Evolutionary conservation across 1,140 invertebrate genomes (phyloP).

Genomic region (Drosophila pandora): DNA sequence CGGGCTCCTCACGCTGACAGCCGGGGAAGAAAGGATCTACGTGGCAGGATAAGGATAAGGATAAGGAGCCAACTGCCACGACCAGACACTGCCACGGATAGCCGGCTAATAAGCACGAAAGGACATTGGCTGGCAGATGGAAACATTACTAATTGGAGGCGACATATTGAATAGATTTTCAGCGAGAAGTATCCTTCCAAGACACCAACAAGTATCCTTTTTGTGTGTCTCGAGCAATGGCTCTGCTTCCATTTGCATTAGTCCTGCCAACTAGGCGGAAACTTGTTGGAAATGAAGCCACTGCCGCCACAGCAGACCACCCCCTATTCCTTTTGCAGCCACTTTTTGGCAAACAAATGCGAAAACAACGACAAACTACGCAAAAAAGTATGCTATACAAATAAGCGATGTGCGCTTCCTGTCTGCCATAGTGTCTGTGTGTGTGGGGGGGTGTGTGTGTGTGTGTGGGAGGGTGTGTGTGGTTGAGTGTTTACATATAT

Average conservation of each 20-base stretch:
- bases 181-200: too few relatives aligned
- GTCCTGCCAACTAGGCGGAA: constrained; percentile 16
- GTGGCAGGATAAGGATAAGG: not conserved
- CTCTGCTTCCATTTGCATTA: constrained; percentile 42
- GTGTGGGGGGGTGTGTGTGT: not conserved
- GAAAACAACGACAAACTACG: constrained; percentile 73
- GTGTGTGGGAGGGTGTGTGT: constrained; percentile 35
- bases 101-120: constrained; percentile 22
- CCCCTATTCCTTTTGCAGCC: constrained; percentile 3
- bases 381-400: constrained; percentile 76
- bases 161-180: constrained; percentile 14
- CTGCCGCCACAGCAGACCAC: constrained; percentile 39
- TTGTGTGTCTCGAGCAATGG: too few relatives aligned
- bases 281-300: constrained; percentile 66
- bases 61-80: constrained; percentile 14
- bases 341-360: constrained; percentile 60
- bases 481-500: constrained; percentile 77
- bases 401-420: constrained; percentile 59
- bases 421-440: not conserved
- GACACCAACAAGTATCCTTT: too few relatives aligned
- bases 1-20: constrained; percentile 13
- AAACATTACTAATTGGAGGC: not conserved
- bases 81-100: constrained; percentile 33
- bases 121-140: not conserved
- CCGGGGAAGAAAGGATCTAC: constrained; percentile 12